A percentile compares a stretch with the other conserved stretches of the same genome.
Evolutionary conservation across 2,888 invertebrate species (phyloP).

Genomic region (Loripinus fragilis): DNA sequence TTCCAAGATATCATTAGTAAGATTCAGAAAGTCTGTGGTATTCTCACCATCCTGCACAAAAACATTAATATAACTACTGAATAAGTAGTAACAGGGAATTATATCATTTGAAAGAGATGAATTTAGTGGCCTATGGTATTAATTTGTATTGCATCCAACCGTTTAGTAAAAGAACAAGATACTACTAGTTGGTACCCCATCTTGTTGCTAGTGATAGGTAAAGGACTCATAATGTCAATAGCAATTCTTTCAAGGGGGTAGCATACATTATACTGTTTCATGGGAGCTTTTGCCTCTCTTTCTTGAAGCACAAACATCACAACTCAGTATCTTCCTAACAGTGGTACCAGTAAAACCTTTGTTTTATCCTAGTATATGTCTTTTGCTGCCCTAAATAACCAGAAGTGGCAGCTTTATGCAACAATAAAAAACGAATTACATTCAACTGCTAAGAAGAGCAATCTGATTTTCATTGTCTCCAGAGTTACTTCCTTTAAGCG

Average conservation of each 20-base stretch:
- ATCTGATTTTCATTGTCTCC: background rate
- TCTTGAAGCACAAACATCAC: background rate
- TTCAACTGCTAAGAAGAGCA: background rate
- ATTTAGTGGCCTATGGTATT: too few relatives aligned
- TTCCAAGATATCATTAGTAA: background rate
- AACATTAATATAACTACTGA: background rate
- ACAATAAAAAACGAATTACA: background rate
- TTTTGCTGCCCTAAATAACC: background rate
- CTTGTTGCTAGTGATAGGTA: background rate
- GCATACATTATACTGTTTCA: background rate
- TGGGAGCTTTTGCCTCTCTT: background rate
- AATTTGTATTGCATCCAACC: background rate
- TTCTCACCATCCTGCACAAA: background rate
- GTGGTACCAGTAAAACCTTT: background rate
- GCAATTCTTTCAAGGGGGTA: background rate
- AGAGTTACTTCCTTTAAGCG: background rate
- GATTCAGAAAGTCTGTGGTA: background rate
- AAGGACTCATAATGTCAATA: background rate
- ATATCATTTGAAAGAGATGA: too few relatives aligned
- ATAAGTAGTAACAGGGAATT: too few relatives aligned
- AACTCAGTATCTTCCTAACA: background rate
- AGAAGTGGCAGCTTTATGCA: background rate
- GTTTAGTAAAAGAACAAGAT: conserved; percentile 2
- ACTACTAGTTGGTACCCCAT: background rate
- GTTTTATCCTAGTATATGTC: background rate